phyloP scores from a whole-genome alignment of 2,888 invertebrate genomes.

The Cataglyphis altisquamis region DNA sequence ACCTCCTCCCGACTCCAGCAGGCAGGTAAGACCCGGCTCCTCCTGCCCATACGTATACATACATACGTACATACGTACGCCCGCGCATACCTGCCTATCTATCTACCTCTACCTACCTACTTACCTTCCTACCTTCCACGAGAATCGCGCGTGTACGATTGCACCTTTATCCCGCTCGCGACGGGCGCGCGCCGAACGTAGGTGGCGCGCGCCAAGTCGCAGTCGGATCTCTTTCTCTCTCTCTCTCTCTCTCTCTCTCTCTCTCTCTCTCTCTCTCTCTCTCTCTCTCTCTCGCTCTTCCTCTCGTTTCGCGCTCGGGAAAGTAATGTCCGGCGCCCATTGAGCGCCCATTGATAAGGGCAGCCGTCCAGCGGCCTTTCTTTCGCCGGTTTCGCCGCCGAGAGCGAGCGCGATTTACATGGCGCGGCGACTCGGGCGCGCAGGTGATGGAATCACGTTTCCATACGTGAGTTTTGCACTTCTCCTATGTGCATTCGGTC shows the following conservation, averaged over 20 bases:
- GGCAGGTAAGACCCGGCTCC: constrained; percentile 43
- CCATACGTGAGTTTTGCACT: constrained; percentile 14
- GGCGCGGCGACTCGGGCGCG: constrained; percentile 20
- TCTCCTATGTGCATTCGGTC: background rate
- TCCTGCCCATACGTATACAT: constrained; percentile 20
- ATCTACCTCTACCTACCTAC: constrained; percentile 14
- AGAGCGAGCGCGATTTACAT: constrained; percentile 46
- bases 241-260: background rate
- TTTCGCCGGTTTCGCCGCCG: constrained; percentile 56
- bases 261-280: constrained; percentile 33
- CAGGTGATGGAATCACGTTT: constrained; percentile 48
- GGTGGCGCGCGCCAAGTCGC: constrained; percentile 63
- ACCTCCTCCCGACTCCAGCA: constrained; percentile 46
- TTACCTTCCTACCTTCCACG: constrained; percentile 20
- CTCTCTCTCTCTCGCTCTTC: background rate
- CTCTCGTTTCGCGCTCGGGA: constrained; percentile 56
- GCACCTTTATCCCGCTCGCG: constrained; percentile 61
- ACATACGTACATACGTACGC: constrained; percentile 54
- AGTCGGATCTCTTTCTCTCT: constrained; percentile 26
- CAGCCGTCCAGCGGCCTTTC: constrained; percentile 62
- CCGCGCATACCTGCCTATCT: constrained; percentile 54
- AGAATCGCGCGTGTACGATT: constrained; percentile 58
- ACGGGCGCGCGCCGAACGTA: constrained; percentile 65
- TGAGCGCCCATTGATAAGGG: constrained; percentile 77
- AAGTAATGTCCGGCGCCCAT: constrained; percentile 79